Conservation (phyloP, 2,797 vertebrate genomes). For the Carapus acus region DNA sequence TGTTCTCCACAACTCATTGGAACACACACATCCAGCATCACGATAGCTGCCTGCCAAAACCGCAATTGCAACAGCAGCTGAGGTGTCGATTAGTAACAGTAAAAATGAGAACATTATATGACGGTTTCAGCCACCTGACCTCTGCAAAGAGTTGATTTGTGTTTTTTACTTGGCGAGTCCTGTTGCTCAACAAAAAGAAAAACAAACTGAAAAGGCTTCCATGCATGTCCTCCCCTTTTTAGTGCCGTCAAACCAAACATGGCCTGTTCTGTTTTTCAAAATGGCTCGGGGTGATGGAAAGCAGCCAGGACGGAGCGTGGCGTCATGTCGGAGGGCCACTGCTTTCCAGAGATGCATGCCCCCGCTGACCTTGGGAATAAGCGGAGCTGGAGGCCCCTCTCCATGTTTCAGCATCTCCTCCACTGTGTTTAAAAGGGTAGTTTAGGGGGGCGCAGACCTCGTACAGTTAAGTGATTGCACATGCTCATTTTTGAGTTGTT, state of each 20-base stretch:
- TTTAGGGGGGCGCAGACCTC: neutral
- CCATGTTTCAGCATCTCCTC: slow-evolving; percentile 5
- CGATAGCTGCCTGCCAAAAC: slow-evolving; percentile 1
- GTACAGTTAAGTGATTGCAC: neutral
- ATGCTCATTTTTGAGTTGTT: neutral
- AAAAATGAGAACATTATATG: too few relatives aligned
- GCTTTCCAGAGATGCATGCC: slow-evolving; percentile 11
- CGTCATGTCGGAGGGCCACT: slow-evolving; percentile 30
- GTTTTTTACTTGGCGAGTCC: too few relatives aligned
- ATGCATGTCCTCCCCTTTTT: slow-evolving; percentile 21
- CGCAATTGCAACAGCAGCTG: too few relatives aligned
- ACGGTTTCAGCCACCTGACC: too few relatives aligned
- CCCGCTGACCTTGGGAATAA: slow-evolving; percentile 43
- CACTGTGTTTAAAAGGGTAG: neutral
- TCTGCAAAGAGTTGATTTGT: too few relatives aligned
- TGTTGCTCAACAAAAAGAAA: too few relatives aligned
- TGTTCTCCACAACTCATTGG: neutral
- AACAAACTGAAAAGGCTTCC: slow-evolving; percentile 9
- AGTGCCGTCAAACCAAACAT: slow-evolving; percentile 54
- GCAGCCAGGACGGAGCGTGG: slow-evolving; percentile 23
- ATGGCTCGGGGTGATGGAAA: slow-evolving; percentile 21
- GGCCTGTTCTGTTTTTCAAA: slow-evolving; percentile 48
- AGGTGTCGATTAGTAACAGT: too few relatives aligned
- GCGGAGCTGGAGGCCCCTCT: slow-evolving; percentile 15
- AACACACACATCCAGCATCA: neutral